Percentiles rank a stretch among this genome's conserved stretches.
Conservation (phyloP, 2,113 vertebrate genomes). For the Nibea albiflora region DNA sequence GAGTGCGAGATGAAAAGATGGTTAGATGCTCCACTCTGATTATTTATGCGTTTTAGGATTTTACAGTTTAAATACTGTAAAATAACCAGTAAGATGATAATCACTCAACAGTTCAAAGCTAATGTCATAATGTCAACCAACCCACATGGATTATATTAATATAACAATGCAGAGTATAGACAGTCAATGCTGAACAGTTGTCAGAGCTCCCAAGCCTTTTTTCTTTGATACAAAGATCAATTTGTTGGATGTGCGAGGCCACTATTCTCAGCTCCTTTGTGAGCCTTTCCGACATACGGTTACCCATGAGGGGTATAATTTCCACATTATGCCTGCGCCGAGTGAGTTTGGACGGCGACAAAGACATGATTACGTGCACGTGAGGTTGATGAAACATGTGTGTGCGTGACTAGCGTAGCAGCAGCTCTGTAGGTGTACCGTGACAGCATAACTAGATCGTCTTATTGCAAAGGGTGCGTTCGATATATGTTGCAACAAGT, state of each 20-base stretch:
- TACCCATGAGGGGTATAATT: neutral
- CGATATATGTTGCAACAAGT: neutral
- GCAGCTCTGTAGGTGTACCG: neutral
- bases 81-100: neutral
- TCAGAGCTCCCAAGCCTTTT: neutral
- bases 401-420: neutral
- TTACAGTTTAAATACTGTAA: slow-evolving; percentile 4
- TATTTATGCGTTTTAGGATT: neutral
- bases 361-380: neutral
- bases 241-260: neutral
- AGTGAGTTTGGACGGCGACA: neutral
- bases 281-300: neutral
- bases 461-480: neutral
- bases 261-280: neutral
- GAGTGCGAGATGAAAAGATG: slow-evolving; percentile 8
- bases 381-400: neutral
- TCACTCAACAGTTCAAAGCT: neutral
- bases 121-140: neutral
- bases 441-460: neutral
- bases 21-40: neutral
- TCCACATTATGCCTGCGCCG: neutral
- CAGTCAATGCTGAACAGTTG: neutral
- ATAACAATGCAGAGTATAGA: neutral
- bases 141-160: neutral
- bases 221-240: neutral